phyloP scores from a whole-genome alignment of 2,113 vertebrate species.

The Pygoscelis antarcticus region DNA sequence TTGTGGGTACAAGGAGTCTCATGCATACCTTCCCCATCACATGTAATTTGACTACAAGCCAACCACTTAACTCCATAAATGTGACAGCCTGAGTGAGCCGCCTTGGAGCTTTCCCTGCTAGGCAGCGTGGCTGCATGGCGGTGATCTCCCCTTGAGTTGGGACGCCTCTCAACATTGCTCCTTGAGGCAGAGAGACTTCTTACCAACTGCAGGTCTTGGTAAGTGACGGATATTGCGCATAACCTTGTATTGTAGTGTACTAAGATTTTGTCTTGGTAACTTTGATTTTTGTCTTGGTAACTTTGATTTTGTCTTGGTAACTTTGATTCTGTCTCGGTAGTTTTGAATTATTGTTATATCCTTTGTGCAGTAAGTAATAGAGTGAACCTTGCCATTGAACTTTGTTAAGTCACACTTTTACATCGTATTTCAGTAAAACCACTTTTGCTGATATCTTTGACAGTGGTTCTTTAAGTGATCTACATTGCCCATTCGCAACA shows the following conservation, averaged over 20 bases:
- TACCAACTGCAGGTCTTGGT: background rate
- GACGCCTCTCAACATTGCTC: too few species aligned
- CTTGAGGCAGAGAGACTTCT: too few species aligned
- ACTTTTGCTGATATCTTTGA: background rate
- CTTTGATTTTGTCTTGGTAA: background rate
- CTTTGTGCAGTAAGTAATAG: background rate
- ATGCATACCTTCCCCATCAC: too few species aligned
- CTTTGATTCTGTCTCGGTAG: background rate
- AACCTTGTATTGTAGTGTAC: background rate
- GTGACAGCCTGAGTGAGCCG: too few species aligned
- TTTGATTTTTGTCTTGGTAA: background rate
- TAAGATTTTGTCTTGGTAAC: background rate
- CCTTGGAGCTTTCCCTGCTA: too few species aligned
- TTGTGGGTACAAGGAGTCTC: too few species aligned
- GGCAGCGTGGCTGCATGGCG: too few species aligned
- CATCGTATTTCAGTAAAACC: background rate
- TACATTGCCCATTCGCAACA: background rate
- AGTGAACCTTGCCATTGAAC: background rate
- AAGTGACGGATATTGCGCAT: fast-evolving
- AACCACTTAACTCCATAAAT: too few species aligned
- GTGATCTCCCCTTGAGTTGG: too few species aligned
- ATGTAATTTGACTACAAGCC: too few species aligned
- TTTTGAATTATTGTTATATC: background rate
- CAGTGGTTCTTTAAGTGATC: background rate
- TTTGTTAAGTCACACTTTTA: background rate